These are phyloP conservation scores for Nemopilema nomurai DNA, from an alignment of 30 jellyfish, hydroid and myxozoan genomes.

Conservation along the genomic window DNA sequence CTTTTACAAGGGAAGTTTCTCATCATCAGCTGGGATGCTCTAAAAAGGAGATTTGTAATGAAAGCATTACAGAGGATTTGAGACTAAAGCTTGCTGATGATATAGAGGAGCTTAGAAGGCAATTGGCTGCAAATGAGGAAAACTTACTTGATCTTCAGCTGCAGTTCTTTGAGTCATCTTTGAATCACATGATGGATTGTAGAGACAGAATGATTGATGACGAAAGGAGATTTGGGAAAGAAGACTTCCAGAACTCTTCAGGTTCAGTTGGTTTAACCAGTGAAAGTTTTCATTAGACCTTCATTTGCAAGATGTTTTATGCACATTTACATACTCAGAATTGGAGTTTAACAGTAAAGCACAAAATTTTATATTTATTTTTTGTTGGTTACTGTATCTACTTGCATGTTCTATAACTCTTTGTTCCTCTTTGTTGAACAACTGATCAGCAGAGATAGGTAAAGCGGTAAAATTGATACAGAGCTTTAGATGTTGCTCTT, in stretches of 20 bases:
- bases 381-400: too few species aligned
- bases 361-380: too few species aligned
- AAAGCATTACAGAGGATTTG: conserved; percentile 24
- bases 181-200: conserved; percentile 20
- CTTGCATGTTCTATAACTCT: too few species aligned
- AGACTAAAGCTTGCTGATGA: conserved; percentile 26
- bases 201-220: conserved; percentile 82
- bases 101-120: conserved; percentile 59
- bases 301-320: too few species aligned
- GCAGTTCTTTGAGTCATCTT: conserved; percentile 49
- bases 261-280: too few species aligned
- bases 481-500: too few species aligned
- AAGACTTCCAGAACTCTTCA: conserved; percentile 42
- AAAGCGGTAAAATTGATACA: too few species aligned
- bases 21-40: conserved; percentile 32
- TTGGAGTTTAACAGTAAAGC: too few species aligned
- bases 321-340: too few species aligned
- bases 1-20: conserved; percentile 72
- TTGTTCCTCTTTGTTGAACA: too few species aligned
- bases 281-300: too few species aligned
- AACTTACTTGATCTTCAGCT: conserved; percentile 58
- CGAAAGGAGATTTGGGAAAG: conserved; percentile 66
- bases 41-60: conserved; percentile 7
- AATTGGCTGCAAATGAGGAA: conserved; percentile 45
- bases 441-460: too few species aligned